Conservation (phyloP, 2,113 vertebrate species). For the Setophaga petechia region DNA sequence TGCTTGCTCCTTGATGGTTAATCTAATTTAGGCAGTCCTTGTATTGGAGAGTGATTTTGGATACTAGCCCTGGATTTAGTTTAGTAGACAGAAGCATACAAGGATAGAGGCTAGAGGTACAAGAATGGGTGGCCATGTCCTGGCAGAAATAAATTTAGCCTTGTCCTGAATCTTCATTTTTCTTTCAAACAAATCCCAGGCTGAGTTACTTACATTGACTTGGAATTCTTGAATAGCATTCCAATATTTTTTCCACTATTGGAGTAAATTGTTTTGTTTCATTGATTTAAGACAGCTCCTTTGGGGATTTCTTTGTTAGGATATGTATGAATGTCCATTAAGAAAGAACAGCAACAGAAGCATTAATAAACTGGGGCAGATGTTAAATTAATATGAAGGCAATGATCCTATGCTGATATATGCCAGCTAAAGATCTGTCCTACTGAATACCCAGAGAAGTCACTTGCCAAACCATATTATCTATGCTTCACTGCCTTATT, state of each 20-base stretch:
- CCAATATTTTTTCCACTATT: background rate
- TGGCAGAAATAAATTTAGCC: background rate
- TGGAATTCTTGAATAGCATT: background rate
- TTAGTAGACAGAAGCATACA: background rate
- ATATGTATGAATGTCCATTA: background rate
- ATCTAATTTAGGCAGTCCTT: background rate
- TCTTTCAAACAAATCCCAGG: background rate
- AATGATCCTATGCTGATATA: background rate
- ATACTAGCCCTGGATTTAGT: background rate
- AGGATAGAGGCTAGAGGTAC: background rate
- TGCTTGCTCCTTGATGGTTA: background rate
- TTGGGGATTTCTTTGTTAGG: background rate
- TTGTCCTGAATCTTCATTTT: background rate
- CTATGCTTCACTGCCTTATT: background rate
- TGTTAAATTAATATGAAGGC: background rate
- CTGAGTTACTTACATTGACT: background rate
- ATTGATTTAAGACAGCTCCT: background rate
- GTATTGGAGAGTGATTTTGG: background rate
- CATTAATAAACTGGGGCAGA: background rate
- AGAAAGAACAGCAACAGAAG: background rate
- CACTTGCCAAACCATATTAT: background rate
- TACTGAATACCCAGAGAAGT: background rate
- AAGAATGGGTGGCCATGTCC: background rate
- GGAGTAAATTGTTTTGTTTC: background rate
- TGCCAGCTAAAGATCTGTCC: background rate